A percentile compares a stretch with the other conserved stretches of the same genome.
Evolutionary conservation across 1,140 invertebrate genomes (phyloP).

Genomic region (Musca vetustissima): DNA sequence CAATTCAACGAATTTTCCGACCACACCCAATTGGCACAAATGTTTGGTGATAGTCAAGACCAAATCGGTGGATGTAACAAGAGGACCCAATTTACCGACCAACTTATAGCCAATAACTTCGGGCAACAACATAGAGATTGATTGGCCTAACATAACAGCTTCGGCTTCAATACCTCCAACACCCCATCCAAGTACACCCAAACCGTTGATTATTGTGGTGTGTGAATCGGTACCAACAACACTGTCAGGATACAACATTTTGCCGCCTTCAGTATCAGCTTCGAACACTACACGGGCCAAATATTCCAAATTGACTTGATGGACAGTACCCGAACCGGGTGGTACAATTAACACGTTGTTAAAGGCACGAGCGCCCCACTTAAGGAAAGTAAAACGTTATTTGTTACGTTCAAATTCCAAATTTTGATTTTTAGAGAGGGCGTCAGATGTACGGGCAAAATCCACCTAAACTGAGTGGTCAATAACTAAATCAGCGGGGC

Average conservation of each 20-base stretch:
- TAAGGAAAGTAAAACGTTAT: constrained; percentile 93
- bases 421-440: constrained; percentile 90
- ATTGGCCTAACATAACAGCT: constrained; percentile 91
- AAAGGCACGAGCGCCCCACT: constrained; percentile 97
- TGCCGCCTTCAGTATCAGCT: constrained; percentile 54
- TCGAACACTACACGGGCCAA: constrained; percentile 93
- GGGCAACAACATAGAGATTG: constrained; percentile 94
- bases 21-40: constrained; percentile 89
- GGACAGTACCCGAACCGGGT: constrained; percentile 96
- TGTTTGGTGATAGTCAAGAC: constrained; percentile 98
- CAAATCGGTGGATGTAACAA: constrained; percentile 95
- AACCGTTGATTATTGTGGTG: constrained; percentile 98
- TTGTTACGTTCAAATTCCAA: constrained; percentile 96
- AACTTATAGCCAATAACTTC: constrained; percentile 94
- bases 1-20: constrained; percentile 99
- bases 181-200: constrained; percentile 79
- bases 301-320: constrained; percentile 98
- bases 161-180: constrained; percentile 76
- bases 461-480: constrained; percentile 99
- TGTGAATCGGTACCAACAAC: constrained; percentile 99
- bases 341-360: constrained; percentile 97
- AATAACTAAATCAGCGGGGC: constrained; percentile 96
- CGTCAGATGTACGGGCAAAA: constrained; percentile 86
- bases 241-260: constrained; percentile 86
- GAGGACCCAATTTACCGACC: constrained; percentile 74